Percentiles rank a stretch among this genome's conserved stretches.
Evolutionary conservation across 2,113 vertebrate species (phyloP).

Genomic region (Rhipidura dahli): DNA sequence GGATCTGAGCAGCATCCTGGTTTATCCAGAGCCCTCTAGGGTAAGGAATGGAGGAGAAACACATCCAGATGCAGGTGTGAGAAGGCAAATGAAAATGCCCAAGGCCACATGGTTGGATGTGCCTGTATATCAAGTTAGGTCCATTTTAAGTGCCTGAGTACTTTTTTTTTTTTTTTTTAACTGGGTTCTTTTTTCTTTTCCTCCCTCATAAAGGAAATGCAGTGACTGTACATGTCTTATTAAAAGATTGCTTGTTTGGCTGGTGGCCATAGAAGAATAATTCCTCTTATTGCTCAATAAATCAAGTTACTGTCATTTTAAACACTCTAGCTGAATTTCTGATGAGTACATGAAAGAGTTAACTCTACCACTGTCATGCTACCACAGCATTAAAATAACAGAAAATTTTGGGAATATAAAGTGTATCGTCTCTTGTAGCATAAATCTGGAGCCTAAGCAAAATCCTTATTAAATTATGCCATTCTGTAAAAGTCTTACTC

Average conservation of each 20-base stretch:
- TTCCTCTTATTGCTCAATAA: constrained; percentile 21
- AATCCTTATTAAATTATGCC: neutral
- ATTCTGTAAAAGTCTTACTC: neutral
- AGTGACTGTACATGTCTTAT: neutral
- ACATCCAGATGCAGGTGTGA: neutral
- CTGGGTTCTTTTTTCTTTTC: neutral
- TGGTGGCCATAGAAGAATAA: neutral
- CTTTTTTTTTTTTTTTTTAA: neutral
- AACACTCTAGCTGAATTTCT: neutral
- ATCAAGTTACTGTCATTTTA: constrained; percentile 14
- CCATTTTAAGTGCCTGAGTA: neutral
- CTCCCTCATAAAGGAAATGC: neutral
- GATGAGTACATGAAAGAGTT: neutral
- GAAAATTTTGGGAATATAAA: neutral
- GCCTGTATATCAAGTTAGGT: neutral
- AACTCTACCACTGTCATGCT: neutral
- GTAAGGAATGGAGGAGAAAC: neutral
- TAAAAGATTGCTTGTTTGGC: constrained; percentile 39
- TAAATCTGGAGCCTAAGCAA: neutral
- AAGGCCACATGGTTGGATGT: neutral
- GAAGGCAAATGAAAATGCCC: neutral
- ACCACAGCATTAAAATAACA: neutral
- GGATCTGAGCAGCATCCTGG: neutral
- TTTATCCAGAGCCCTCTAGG: neutral
- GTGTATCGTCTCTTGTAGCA: neutral